phyloP scores from a whole-genome alignment of 2,888 invertebrate species.

The Eledone cirrhosa region DNA sequence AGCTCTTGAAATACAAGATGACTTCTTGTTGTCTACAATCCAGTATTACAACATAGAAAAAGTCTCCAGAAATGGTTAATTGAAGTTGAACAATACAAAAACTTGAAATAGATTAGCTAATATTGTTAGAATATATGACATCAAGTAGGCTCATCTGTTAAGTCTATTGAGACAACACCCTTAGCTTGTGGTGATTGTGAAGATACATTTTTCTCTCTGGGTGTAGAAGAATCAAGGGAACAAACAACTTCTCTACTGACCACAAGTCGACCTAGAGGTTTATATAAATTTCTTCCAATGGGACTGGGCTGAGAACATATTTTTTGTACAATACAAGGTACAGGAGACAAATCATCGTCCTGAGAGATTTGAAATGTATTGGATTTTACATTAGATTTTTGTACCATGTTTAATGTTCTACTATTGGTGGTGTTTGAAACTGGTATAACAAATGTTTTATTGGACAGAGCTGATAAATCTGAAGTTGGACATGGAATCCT shows the following conservation, averaged over 20 bases:
- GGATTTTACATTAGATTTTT: background rate
- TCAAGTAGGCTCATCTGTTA: background rate
- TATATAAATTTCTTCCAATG: background rate
- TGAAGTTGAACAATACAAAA: too few species aligned
- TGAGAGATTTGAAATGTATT: background rate
- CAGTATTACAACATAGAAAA: too few species aligned
- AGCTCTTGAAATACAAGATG: too few species aligned
- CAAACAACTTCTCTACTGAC: too few species aligned
- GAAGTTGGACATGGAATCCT: too few species aligned
- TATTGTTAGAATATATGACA: too few species aligned
- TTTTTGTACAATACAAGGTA: background rate
- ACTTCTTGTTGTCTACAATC: too few species aligned
- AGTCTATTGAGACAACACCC: background rate
- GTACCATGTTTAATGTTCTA: background rate
- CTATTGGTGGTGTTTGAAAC: background rate
- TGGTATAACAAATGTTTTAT: too few species aligned
- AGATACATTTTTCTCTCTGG: background rate
- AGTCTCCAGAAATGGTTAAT: too few species aligned
- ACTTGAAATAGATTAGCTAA: too few species aligned
- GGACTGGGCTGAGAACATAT: slow-evolving; percentile 12
- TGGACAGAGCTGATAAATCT: background rate
- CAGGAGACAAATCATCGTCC: background rate
- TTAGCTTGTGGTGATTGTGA: background rate
- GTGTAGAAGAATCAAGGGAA: background rate
- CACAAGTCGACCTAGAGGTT: background rate